A percentile compares a stretch with the other conserved stretches of the same genome.
Evolutionary conservation across 2,888 invertebrate genomes (phyloP).

Genomic region (Polia nebulosa): DNA sequence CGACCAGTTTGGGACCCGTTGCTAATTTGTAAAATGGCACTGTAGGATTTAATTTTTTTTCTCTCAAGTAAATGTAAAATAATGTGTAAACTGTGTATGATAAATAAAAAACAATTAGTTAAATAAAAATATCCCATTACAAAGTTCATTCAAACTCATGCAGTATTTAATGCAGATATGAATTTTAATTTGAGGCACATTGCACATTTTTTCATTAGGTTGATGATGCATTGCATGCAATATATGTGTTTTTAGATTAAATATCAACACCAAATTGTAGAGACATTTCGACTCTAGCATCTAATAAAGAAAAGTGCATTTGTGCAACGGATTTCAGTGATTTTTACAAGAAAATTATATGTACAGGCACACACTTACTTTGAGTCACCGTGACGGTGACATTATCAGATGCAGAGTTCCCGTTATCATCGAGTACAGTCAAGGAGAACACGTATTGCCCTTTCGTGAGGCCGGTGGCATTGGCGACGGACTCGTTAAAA

Average conservation of each 20-base stretch:
- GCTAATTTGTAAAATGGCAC: no score
- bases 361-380: slow-evolving; percentile 91
- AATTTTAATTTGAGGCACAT: slow-evolving; percentile 17
- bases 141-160: slow-evolving; percentile 38
- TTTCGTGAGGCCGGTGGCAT: slow-evolving; percentile 95
- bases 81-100: no score
- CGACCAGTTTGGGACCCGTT: no score
- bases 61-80: no score
- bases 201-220: slow-evolving; percentile 32
- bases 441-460: slow-evolving; percentile 96
- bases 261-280: background rate
- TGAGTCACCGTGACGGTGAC: slow-evolving; percentile 95
- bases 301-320: slow-evolving; percentile 17
- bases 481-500: slow-evolving; percentile 93
- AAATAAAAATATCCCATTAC: slow-evolving; percentile 9
- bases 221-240: background rate
- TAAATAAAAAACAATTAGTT: no score
- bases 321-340: slow-evolving; percentile 5
- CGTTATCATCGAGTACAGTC: slow-evolving; percentile 96
- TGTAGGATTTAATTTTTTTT: no score
- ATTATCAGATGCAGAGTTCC: slow-evolving; percentile 94
- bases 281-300: slow-evolving; percentile 4
- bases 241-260: background rate
- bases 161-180: slow-evolving; percentile 29
- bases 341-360: slow-evolving; percentile 32